phyloP scores from a whole-genome alignment of 1,140 invertebrate species.

The Drosophila kepulauana region DNA sequence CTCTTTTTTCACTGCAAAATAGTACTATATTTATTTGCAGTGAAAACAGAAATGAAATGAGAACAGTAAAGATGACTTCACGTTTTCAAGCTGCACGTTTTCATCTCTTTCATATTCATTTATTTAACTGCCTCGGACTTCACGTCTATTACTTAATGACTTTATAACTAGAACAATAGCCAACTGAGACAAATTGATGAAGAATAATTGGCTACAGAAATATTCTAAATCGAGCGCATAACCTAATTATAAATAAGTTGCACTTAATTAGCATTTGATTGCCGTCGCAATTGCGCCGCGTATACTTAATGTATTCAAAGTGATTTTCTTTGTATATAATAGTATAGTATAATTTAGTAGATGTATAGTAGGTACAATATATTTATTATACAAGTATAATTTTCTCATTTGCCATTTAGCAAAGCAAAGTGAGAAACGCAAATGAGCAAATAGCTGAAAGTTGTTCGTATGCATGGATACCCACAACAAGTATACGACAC shows the following conservation, averaged over 20 bases:
- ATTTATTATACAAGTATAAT: neutral
- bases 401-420: constrained; percentile 1
- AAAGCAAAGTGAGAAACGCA: neutral
- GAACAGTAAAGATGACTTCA: no score
- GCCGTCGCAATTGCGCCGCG: constrained; percentile 5
- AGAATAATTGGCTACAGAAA: neutral
- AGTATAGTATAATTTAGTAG: no score
- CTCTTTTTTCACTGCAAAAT: neutral
- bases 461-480: neutral
- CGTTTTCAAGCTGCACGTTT: no score
- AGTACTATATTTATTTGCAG: neutral
- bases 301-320: constrained; percentile 13
- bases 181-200: no score
- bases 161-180: neutral
- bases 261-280: constrained; percentile 17
- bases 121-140: neutral
- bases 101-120: no score
- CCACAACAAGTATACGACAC: neutral
- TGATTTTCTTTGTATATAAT: neutral
- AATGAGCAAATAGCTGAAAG: neutral
- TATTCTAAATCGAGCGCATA: neutral
- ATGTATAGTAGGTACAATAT: neutral
- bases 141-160: neutral
- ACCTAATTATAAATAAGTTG: constrained; percentile 11
- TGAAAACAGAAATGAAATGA: neutral